These are phyloP conservation scores for Lepus oiostolus DNA, from an alignment of 2,797 vertebrate genomes.

Conservation along the genomic window DNA sequence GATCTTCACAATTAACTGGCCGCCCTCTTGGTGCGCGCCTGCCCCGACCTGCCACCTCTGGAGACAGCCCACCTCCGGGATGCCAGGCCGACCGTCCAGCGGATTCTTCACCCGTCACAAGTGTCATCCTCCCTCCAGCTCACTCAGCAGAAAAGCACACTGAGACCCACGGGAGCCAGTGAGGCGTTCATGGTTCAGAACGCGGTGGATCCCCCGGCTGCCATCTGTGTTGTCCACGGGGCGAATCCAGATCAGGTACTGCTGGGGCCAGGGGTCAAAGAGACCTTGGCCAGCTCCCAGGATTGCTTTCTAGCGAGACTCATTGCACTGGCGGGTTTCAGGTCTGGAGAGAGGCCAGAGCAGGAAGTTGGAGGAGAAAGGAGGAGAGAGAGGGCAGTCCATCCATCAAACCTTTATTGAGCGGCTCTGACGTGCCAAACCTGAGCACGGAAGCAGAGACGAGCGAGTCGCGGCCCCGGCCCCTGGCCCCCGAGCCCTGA, in stretches of 20 bases:
- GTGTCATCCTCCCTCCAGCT: not conserved
- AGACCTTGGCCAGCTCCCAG: not conserved
- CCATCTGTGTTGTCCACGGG: not conserved
- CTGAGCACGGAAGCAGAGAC: not conserved
- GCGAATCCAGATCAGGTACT: not conserved
- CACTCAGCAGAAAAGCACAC: not conserved
- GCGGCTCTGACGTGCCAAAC: slow-evolving; percentile 17
- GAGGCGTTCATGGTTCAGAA: not conserved
- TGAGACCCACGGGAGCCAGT: not conserved
- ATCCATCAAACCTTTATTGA: slow-evolving; percentile 58
- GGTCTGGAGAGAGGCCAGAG: not conserved
- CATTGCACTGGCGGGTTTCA: slow-evolving; percentile 35
- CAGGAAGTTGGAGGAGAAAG: slow-evolving; percentile 1
- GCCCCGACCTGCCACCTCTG: not conserved
- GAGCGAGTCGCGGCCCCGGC: not conserved
- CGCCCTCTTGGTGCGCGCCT: not conserved
- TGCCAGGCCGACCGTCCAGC: not conserved
- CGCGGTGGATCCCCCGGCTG: not conserved
- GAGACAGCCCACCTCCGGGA: not conserved
- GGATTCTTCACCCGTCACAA: not conserved
- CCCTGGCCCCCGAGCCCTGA: slow-evolving; percentile 5
- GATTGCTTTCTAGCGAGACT: slow-evolving; percentile 6
- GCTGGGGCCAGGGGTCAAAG: not conserved
- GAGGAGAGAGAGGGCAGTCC: not conserved
- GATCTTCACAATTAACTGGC: slow-evolving; percentile 74